Conservation (phyloP, 2,113 vertebrate genomes). For the Cyphomyrus discorhynchus region DNA sequence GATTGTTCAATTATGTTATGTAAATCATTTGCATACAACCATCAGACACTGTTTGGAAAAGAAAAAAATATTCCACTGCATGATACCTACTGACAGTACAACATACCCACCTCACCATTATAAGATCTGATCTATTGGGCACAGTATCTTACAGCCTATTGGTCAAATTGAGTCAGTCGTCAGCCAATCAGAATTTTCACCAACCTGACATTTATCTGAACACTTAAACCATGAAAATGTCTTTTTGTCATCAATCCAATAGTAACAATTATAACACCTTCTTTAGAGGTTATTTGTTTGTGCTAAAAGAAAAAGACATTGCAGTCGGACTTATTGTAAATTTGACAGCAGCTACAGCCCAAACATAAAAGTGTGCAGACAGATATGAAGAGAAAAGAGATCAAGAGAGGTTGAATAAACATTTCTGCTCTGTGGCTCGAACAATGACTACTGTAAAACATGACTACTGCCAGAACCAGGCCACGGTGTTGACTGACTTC, state of each 20-base stretch:
- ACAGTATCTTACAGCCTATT: background rate
- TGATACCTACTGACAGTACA: background rate
- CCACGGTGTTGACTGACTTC: background rate
- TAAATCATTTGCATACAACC: background rate
- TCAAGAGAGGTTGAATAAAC: background rate
- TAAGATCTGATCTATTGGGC: background rate
- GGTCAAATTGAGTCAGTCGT: background rate
- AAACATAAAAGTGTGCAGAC: background rate
- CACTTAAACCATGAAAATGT: background rate
- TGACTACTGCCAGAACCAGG: background rate
- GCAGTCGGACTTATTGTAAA: background rate
- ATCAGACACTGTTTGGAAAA: background rate
- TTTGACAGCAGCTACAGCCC: background rate
- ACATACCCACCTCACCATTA: background rate
- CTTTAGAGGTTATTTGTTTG: background rate
- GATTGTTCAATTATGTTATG: background rate
- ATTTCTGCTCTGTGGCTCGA: background rate
- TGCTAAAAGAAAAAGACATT: background rate
- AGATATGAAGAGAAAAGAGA: background rate
- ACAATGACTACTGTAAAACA: background rate
- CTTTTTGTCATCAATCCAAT: background rate
- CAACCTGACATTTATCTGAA: background rate
- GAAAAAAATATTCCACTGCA: background rate
- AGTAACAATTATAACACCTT: background rate
- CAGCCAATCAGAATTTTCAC: slow-evolving; percentile 1